Conservation (phyloP, 2,888 invertebrate species). For the Scaeva pyrastri region DNA sequence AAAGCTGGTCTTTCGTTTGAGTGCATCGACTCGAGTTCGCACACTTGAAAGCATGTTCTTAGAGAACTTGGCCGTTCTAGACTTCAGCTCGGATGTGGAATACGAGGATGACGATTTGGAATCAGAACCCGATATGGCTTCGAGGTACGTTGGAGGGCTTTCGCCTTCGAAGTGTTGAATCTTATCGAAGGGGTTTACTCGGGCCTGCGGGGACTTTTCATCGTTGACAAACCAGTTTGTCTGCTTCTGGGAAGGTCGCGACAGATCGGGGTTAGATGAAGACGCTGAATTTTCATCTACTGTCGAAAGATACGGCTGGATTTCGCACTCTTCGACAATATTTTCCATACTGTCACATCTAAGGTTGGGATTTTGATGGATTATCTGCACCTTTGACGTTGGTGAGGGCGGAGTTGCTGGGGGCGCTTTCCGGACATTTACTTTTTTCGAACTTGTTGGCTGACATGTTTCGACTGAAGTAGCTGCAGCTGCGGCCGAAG, state of each 20-base stretch:
- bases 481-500: conserved; percentile 55
- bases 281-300: conserved; percentile 76
- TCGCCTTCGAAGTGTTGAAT: conserved; percentile 79
- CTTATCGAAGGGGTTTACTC: conserved; percentile 78
- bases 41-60: conserved; percentile 82
- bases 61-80: conserved; percentile 79
- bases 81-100: conserved; percentile 74
- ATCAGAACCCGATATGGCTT: conserved; percentile 80
- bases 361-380: conserved; percentile 82
- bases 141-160: conserved; percentile 82
- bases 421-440: conserved; percentile 29
- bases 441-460: conserved; percentile 53
- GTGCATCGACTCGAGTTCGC: conserved; percentile 81
- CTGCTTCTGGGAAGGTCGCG: conserved; percentile 79
- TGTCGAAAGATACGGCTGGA: conserved; percentile 78
- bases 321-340: conserved; percentile 78
- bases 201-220: conserved; percentile 51
- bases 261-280: conserved; percentile 77
- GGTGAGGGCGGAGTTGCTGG: conserved; percentile 52
- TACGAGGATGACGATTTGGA: conserved; percentile 47
- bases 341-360: conserved; percentile 81
- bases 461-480: conserved; percentile 28
- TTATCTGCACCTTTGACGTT: conserved; percentile 78
- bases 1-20: conserved; percentile 82
- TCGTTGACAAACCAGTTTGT: conserved; percentile 82